phyloP scores from a whole-genome alignment of 2,888 invertebrate genomes.

The Polyploca ridens region DNA sequence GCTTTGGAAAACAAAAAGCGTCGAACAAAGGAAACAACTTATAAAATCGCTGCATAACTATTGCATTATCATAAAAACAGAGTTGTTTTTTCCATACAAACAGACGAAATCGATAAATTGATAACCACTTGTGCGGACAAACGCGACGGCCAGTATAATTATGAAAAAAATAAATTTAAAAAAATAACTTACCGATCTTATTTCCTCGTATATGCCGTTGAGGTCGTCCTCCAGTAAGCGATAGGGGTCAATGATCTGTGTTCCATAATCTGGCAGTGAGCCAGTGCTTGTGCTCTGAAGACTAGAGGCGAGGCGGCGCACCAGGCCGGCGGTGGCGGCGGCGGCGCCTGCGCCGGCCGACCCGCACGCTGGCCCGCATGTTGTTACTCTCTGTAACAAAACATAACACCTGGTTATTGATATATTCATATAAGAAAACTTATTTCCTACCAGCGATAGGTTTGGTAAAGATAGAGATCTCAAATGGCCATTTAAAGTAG shows the following conservation, averaged over 20 bases:
- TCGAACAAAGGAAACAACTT: conserved; percentile 15
- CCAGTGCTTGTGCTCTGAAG: conserved; percentile 93
- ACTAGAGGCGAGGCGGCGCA: conserved; percentile 84
- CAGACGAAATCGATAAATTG: too few species aligned
- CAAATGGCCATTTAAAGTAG: too few species aligned
- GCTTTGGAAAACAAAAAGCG: conserved; percentile 15
- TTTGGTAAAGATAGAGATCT: background rate
- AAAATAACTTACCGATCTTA: conserved; percentile 88
- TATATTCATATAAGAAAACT: background rate
- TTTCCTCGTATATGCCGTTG: conserved; percentile 93
- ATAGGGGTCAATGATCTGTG: conserved; percentile 92
- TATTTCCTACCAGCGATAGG: background rate
- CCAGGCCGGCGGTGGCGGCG: conserved; percentile 62
- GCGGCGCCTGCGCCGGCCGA: conserved; percentile 54
- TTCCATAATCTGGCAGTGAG: conserved; percentile 89
- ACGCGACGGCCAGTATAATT: too few species aligned
- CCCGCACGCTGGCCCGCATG: conserved; percentile 73
- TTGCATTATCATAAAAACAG: background rate
- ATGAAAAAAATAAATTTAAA: background rate
- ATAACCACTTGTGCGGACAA: too few species aligned
- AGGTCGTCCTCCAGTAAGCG: conserved; percentile 94
- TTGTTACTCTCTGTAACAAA: conserved; percentile 72
- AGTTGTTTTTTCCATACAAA: too few species aligned
- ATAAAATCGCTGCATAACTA: conserved; percentile 6
- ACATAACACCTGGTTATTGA: background rate